phyloP scores from a whole-genome alignment of 2,797 vertebrate genomes.

The Cheracebus regulus region DNA sequence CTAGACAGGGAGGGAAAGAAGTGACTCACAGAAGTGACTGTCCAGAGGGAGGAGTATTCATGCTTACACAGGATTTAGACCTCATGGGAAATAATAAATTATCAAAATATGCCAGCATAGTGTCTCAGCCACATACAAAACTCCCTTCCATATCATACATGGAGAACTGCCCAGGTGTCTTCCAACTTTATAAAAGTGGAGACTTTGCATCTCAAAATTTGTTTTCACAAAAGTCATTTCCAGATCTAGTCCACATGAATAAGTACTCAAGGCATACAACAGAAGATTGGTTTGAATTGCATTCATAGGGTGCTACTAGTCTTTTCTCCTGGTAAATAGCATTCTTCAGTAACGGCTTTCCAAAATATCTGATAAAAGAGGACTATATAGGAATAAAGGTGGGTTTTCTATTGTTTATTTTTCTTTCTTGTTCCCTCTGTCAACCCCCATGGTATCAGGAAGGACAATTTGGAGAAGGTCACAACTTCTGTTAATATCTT shows the following conservation, averaged over 20 bases:
- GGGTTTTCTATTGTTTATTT: too few species aligned
- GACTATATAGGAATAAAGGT: rapidly evolving
- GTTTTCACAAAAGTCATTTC: background rate
- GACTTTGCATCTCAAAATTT: background rate
- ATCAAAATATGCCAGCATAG: too few species aligned
- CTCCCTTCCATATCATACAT: background rate
- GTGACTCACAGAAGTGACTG: background rate
- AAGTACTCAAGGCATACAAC: background rate
- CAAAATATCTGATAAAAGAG: background rate
- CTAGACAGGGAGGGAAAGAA: background rate
- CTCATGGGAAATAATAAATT: too few species aligned
- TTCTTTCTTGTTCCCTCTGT: too few species aligned
- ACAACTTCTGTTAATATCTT: background rate
- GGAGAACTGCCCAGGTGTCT: rapidly evolving
- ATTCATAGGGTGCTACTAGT: background rate
- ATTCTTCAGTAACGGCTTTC: background rate
- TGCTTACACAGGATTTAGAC: rapidly evolving
- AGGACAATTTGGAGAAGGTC: background rate
- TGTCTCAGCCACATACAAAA: background rate
- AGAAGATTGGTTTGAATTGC: background rate
- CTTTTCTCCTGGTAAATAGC: background rate
- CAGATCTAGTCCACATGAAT: background rate
- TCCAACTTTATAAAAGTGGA: background rate
- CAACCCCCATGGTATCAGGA: background rate
- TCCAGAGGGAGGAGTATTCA: rapidly evolving